Evolutionary conservation across 2,797 vertebrate genomes (phyloP).

Genomic region (Rhinoraja longicauda): DNA sequence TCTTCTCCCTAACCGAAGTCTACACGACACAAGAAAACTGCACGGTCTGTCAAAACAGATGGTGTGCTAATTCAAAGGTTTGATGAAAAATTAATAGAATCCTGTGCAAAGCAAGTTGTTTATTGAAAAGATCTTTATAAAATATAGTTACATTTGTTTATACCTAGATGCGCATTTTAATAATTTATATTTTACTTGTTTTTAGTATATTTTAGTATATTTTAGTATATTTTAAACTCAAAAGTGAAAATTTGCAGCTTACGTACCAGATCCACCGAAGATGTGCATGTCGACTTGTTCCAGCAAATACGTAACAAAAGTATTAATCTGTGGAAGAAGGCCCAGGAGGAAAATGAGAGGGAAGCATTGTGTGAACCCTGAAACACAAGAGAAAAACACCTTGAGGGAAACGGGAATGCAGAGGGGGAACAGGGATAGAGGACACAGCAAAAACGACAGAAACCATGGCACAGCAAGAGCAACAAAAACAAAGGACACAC

Average conservation of each 20-base stretch:
- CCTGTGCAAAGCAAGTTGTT: neutral
- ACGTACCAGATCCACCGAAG: conserved; percentile 90
- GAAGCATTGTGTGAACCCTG: conserved; percentile 90
- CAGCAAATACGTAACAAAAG: conserved; percentile 85
- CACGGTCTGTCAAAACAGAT: neutral
- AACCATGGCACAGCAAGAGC: conserved; percentile 71
- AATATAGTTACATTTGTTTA: neutral
- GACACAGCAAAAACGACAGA: conserved; percentile 85
- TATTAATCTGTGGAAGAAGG: conserved; percentile 95
- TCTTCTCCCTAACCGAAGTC: neutral
- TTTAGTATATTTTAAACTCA: neutral
- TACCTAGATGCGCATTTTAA: neutral
- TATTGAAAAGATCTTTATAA: neutral
- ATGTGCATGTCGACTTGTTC: conserved; percentile 91
- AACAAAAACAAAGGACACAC: conserved; percentile 20
- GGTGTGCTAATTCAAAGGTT: neutral
- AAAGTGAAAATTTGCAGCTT: neutral
- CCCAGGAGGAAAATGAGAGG: conserved; percentile 88
- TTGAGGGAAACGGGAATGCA: neutral
- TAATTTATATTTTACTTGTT: too few species aligned
- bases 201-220: neutral
- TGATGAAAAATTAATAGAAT: neutral
- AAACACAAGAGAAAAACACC: conserved; percentile 42
- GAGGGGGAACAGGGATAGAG: conserved; percentile 48
- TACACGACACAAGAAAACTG: neutral